phyloP scores from a whole-genome alignment of 2,113 vertebrate genomes.

The Catharus fuscescens region DNA sequence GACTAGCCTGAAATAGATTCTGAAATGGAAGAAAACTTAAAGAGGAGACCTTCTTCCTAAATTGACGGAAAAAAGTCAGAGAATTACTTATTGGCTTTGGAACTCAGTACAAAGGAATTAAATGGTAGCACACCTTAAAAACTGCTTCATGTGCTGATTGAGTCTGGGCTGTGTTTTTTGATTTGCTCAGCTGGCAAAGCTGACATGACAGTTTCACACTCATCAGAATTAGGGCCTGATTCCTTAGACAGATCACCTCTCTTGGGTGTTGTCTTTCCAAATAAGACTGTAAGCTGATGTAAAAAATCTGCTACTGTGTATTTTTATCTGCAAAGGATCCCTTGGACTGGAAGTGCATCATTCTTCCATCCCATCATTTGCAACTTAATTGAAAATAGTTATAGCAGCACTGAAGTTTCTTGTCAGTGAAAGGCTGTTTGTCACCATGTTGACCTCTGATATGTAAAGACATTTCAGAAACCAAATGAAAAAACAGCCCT shows the following conservation, averaged over 20 bases:
- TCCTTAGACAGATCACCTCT: conserved; percentile 12
- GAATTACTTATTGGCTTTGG: not conserved
- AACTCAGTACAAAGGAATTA: not conserved
- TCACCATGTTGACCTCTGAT: not conserved
- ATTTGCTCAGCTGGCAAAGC: conserved; percentile 36
- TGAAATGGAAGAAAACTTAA: not conserved
- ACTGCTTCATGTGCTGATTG: not conserved
- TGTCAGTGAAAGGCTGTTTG: not conserved
- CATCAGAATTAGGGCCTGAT: conserved; percentile 18
- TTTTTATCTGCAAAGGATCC: not conserved
- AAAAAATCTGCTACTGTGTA: not conserved
- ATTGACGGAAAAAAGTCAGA: not conserved
- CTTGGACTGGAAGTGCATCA: not conserved
- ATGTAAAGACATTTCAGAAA: not conserved
- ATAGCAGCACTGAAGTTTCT: not conserved
- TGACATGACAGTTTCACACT: conserved; percentile 37
- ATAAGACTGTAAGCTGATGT: not conserved
- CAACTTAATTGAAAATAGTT: not conserved
- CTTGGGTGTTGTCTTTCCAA: conserved; percentile 7
- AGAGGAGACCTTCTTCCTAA: not conserved
- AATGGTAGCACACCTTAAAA: not conserved
- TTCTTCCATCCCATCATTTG: not conserved
- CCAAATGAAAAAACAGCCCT: not conserved
- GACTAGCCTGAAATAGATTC: not conserved
- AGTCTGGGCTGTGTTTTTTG: not conserved